Evolutionary conservation across 1,140 invertebrate genomes (phyloP).

Genomic region (Pomacea maculata): DNA sequence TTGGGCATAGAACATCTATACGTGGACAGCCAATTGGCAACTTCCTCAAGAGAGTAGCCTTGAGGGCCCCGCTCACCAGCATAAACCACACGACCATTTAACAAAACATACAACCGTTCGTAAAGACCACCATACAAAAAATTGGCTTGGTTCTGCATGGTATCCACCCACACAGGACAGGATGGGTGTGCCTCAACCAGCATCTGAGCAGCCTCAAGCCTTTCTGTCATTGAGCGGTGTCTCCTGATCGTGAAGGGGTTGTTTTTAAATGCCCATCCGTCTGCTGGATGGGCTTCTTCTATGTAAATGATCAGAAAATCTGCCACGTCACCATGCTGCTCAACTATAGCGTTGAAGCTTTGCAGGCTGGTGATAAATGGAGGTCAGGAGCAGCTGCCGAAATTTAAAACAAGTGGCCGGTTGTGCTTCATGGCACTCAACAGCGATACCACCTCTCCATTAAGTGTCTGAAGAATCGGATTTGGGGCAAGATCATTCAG

Average conservation of each 20-base stretch:
- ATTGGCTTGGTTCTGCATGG: slow-evolving; percentile 37
- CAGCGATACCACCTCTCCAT: slow-evolving; percentile 6
- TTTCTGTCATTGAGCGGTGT: slow-evolving; percentile 39
- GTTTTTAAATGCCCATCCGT: slow-evolving; percentile 44
- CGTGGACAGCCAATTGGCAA: slow-evolving; percentile 40
- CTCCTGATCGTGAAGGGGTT: slow-evolving; percentile 23
- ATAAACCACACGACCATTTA: slow-evolving; percentile 39
- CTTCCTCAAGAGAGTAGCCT: slow-evolving; percentile 39
- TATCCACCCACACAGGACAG: slow-evolving; percentile 41
- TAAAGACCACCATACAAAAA: slow-evolving; percentile 37
- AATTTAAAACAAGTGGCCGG: slow-evolving; percentile 44
- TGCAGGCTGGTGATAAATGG: slow-evolving; percentile 48
- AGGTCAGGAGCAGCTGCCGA: slow-evolving; percentile 54
- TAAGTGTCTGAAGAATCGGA: slow-evolving; percentile 2
- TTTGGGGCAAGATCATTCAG: slow-evolving; percentile 21
- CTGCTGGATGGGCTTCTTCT: slow-evolving; percentile 47
- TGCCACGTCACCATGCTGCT: slow-evolving; percentile 30
- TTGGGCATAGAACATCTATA: slow-evolving; percentile 1
- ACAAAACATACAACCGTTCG: slow-evolving; percentile 48
- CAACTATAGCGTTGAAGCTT: slow-evolving; percentile 36
- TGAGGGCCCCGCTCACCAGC: slow-evolving; percentile 41
- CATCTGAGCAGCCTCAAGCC: slow-evolving; percentile 43
- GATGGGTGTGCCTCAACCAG: neutral
- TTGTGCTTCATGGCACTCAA: slow-evolving; percentile 28
- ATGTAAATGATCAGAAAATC: slow-evolving; percentile 52